A percentile compares a stretch with the other conserved stretches of the same genome.
These are phyloP conservation scores for Thecophora atra DNA, from an alignment of 2,888 invertebrate species.

Conservation along the genomic window DNA sequence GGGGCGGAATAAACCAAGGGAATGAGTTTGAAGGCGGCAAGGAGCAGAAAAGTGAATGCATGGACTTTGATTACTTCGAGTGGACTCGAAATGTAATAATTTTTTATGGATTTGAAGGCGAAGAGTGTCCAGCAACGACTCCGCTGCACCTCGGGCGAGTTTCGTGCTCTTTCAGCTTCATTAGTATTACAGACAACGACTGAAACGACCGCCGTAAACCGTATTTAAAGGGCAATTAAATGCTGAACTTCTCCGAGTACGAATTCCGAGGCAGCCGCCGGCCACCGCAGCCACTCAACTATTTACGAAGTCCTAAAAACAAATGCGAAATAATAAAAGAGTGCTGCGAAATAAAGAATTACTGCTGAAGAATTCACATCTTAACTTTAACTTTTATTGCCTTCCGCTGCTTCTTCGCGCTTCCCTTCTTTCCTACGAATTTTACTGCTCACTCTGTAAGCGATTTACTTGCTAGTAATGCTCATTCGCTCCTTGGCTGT, in stretches of 20 bases:
- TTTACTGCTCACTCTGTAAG: not conserved
- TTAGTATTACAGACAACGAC: conserved; percentile 40
- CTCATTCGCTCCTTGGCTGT: too few relatives aligned
- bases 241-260: conserved; percentile 41
- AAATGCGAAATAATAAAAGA: conserved; percentile 5
- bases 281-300: not conserved
- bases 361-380: not conserved
- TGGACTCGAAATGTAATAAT: too few relatives aligned
- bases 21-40: not conserved
- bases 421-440: not conserved
- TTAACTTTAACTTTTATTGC: not conserved
- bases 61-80: not conserved
- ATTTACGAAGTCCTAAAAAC: conserved; percentile 2
- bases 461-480: too few relatives aligned
- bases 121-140: too few relatives aligned
- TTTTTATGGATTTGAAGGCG: too few relatives aligned
- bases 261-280: not conserved
- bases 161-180: conserved; percentile 41
- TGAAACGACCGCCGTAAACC: conserved; percentile 48
- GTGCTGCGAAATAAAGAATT: not conserved
- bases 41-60: not conserved
- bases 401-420: not conserved
- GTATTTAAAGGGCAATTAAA: conserved; percentile 57
- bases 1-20: not conserved
- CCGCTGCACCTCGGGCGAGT: conserved; percentile 6